Evolutionary conservation across 2,797 vertebrate genomes (phyloP), one percentile per base, ranked within the genome.

Genomic region (Chaetodon trifasciatus): DNA sequence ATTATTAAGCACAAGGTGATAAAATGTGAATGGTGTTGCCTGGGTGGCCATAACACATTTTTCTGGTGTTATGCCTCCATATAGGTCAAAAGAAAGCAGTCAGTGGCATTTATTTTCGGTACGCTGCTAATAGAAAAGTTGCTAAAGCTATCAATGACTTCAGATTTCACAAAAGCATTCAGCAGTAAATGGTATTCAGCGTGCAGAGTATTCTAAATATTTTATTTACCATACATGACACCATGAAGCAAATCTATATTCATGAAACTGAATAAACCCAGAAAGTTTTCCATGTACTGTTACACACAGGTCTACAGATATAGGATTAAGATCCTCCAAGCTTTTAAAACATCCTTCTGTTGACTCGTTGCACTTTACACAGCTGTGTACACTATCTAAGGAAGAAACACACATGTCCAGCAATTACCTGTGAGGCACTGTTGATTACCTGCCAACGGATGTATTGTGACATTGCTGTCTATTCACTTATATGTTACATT

Each of bases 1-100:
- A 92, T 92, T 90, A 92, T 93, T 91, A 78, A 94, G 71, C 32
- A 65, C 58, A 4, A 61, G 79, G 79, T 85, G 86, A 85, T 94
- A 89, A 92, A 91, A 93, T 86, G 84, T 91, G 85, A 89, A 88
- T 89, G 75, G 66, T 70, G 83, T 91, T 89, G 89, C 76, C 75
- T 39, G 52, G 65, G 75, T 86, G 85, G 74, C 68, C 78, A 77
- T 90, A 79, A 85, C 71, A 74, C 52, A 57, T 76, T 83, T 85
- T 86, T 89, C 82, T 78, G 71, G 74, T 70, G 68, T 81, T 81
- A 65, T 78, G 66, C 70, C 24, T 82, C 72, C 44, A 53, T 63
- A 79, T 68, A 70, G 64, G 72, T 84, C 77, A 76, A 78, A 24
- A 65, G 49, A 73, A 83, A 67, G 63, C 42, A 55, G 74, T 37